These are phyloP conservation scores for Zeus faber DNA, from an alignment of 2,113 vertebrate genomes.

Conservation along the genomic window DNA sequence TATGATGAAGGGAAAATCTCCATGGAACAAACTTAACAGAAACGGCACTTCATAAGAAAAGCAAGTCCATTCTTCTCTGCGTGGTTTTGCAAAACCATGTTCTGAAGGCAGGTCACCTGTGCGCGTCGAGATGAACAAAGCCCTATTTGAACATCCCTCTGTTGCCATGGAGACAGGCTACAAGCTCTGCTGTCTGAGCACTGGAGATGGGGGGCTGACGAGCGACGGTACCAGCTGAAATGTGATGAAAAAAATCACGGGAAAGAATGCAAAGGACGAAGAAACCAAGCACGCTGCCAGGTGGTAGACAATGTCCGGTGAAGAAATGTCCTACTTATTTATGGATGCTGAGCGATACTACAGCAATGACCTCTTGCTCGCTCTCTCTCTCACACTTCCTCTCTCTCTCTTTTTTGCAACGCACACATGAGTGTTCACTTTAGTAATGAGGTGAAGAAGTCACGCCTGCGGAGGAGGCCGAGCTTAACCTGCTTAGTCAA, in stretches of 20 bases:
- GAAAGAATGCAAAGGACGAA: background rate
- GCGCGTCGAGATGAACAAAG: slow-evolving; percentile 25
- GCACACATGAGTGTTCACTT: no score
- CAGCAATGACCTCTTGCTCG: background rate
- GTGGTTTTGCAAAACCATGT: no score
- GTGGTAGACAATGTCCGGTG: background rate
- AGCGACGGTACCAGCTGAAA: slow-evolving; percentile 17
- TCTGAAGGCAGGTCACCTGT: slow-evolving; percentile 35
- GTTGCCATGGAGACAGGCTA: slow-evolving; percentile 62
- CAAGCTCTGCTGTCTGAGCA: slow-evolving; percentile 25
- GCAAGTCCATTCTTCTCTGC: no score
- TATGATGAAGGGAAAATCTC: no score
- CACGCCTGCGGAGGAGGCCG: background rate
- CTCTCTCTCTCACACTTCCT: background rate
- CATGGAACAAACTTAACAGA: no score
- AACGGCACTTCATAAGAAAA: no score
- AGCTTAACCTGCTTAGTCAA: background rate
- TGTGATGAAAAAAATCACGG: background rate
- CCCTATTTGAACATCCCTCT: slow-evolving; percentile 54
- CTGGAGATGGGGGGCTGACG: slow-evolving; percentile 34
- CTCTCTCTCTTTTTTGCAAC: background rate
- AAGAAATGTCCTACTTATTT: background rate
- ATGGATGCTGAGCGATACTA: background rate
- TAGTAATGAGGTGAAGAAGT: background rate
- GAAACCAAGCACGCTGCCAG: background rate